A percentile compares a stretch with the other conserved stretches of the same genome.
phyloP scores from a whole-genome alignment of 2,113 vertebrate genomes.

The Sphyrna mokarran region DNA sequence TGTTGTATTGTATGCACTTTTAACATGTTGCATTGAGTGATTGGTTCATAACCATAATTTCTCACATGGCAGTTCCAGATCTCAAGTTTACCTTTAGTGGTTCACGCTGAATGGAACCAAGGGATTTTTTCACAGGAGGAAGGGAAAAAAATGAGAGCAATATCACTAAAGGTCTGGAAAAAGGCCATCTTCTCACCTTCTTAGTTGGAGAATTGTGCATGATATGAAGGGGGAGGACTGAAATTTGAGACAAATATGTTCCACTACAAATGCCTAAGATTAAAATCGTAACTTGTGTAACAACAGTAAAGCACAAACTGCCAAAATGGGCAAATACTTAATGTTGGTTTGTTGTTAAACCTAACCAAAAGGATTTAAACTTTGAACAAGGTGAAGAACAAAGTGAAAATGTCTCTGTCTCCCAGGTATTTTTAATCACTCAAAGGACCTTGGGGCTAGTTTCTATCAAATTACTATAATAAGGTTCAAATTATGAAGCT shows the following conservation, averaged over 20 bases:
- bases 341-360: not conserved
- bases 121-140: not conserved
- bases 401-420: not conserved
- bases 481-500: not conserved
- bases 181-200: not conserved
- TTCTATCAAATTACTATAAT: not conserved
- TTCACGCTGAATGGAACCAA: not conserved
- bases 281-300: not conserved
- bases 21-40: not conserved
- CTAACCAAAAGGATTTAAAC: not conserved
- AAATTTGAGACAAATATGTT: not conserved
- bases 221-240: not conserved
- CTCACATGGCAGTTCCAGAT: too few species aligned
- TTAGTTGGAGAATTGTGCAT: conserved; percentile 4
- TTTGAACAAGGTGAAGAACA: not conserved
- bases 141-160: not conserved
- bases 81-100: not conserved
- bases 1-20: too few species aligned
- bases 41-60: not conserved
- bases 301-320: not conserved
- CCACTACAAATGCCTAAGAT: not conserved
- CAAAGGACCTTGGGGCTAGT: not conserved
- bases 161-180: not conserved
- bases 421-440: not conserved
- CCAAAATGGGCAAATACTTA: not conserved